Percentiles rank a stretch among this genome's conserved stretches.
Conservation (phyloP, 2,113 vertebrate genomes). For the Calyptomena viridis region DNA sequence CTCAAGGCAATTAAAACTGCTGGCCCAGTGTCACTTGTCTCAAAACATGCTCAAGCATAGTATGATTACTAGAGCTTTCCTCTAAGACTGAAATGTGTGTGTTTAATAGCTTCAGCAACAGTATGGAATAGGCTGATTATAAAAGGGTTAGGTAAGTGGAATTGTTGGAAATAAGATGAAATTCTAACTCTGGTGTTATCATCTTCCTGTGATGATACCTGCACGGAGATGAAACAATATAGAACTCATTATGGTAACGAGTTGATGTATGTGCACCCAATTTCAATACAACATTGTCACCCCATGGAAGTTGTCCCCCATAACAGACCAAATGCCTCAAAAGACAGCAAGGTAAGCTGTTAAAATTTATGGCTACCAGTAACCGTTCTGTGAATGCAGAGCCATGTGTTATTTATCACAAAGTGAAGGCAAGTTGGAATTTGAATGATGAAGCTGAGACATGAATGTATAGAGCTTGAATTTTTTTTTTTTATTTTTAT, state of each 20-base stretch:
- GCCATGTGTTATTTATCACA: neutral
- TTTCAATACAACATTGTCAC: neutral
- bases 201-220: neutral
- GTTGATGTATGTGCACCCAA: neutral
- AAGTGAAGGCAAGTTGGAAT: neutral
- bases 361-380: neutral
- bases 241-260: neutral
- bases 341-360: neutral
- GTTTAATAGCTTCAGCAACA: neutral
- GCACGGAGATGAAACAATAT: neutral
- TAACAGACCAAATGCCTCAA: neutral
- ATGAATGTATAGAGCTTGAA: neutral
- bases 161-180: neutral
- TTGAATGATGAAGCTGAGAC: neutral
- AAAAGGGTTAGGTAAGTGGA: neutral
- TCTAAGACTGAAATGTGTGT: neutral
- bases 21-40: constrained; percentile 42
- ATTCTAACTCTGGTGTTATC: neutral
- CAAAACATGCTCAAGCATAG: neutral
- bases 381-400: neutral
- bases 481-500: neutral
- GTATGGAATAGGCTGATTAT: neutral
- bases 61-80: neutral
- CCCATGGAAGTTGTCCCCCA: neutral
- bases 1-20: constrained; percentile 57